Evolutionary conservation across 2,113 vertebrate species (phyloP).

Genomic region (Phaethornis superciliosus): DNA sequence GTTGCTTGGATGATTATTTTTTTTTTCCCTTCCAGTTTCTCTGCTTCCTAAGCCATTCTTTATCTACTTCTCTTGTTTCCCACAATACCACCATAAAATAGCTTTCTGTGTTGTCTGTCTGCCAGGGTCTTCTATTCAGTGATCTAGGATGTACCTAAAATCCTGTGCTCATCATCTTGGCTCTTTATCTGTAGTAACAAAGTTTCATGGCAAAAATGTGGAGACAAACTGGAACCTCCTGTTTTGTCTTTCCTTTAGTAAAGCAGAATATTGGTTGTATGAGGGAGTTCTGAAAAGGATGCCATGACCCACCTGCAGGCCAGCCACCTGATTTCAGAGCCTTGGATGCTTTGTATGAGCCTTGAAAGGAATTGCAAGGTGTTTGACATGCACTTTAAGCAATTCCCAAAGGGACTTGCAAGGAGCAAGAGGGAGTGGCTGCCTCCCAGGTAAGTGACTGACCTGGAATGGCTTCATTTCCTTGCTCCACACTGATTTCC

Average conservation of each 20-base stretch:
- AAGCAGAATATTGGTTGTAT: neutral
- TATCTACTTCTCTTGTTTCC: neutral
- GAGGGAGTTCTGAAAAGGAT: neutral
- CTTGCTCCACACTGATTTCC: constrained; percentile 8
- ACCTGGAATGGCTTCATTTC: constrained; percentile 19
- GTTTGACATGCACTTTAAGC: neutral
- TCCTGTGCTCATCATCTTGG: neutral
- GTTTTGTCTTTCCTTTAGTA: neutral
- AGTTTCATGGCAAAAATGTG: neutral
- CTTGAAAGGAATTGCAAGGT: neutral
- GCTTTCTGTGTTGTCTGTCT: neutral
- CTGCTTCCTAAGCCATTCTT: neutral
- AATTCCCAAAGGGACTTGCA: neutral
- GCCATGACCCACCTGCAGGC: too few species aligned
- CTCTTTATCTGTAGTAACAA: neutral
- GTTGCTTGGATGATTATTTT: neutral
- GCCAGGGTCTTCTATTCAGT: neutral
- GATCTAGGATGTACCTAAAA: neutral
- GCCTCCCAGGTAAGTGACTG: neutral
- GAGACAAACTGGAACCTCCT: neutral
- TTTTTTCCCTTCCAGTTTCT: neutral
- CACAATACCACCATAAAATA: neutral
- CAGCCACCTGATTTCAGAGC: neutral
- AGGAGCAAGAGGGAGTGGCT: neutral
- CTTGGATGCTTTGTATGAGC: neutral